Evolutionary conservation across 2,113 vertebrate genomes (phyloP).

Genomic region (Myrmecophaga tridactyla): DNA sequence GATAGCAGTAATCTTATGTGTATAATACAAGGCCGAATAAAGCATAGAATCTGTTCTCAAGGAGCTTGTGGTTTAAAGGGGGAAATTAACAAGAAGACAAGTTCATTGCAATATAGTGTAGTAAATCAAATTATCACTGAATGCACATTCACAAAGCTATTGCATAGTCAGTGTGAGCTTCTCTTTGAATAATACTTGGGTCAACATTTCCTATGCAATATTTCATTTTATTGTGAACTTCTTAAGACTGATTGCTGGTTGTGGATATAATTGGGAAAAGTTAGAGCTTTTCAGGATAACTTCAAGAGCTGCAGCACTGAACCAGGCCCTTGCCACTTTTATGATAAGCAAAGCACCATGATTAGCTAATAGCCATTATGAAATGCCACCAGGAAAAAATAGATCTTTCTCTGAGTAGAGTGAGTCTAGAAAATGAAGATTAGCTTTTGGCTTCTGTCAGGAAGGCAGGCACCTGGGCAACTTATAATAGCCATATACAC

Average conservation of each 20-base stretch:
- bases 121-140: fast-evolving
- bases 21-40: not conserved
- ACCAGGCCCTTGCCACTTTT: not conserved
- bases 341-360: not conserved
- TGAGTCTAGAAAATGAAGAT: not conserved
- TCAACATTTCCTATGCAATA: not conserved
- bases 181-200: not conserved
- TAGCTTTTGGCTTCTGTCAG: not conserved
- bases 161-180: not conserved
- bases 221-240: not conserved
- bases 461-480: not conserved
- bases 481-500: fast-evolving
- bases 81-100: not conserved
- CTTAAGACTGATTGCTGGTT: not conserved
- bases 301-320: not conserved
- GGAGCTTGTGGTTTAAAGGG: not conserved
- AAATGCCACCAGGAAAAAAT: fast-evolving
- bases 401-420: fast-evolving
- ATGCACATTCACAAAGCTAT: no score
- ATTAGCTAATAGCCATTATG: not conserved
- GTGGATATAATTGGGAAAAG: not conserved
- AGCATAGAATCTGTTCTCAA: not conserved
- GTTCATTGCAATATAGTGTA: not conserved
- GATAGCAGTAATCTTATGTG: not conserved
- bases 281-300: not conserved